These are phyloP conservation scores for Neuroscelio doddi DNA, from an alignment of 2,888 invertebrate genomes.

Conservation along the genomic window DNA sequence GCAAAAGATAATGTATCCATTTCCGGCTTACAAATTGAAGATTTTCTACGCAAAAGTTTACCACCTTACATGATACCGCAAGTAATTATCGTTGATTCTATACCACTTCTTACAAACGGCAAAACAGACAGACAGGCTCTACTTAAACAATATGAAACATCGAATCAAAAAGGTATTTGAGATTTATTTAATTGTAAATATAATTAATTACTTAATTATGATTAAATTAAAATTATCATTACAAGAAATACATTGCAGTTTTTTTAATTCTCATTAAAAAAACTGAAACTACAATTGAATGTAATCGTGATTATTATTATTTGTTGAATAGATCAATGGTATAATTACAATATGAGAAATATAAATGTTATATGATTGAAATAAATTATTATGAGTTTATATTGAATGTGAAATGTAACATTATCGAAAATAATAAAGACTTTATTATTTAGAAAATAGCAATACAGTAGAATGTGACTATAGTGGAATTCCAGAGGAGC, in stretches of 20 bases:
- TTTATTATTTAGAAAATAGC: conserved; percentile 17
- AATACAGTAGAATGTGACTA: conserved; percentile 76
- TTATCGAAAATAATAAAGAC: no score
- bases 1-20: conserved; percentile 68
- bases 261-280: neutral
- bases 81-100: conserved; percentile 81
- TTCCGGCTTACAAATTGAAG: conserved; percentile 78
- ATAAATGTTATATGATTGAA: no score
- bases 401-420: no score
- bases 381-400: no score
- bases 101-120: conserved; percentile 89
- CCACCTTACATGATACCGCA: conserved; percentile 86
- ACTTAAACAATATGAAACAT: conserved; percentile 82
- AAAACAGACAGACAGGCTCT: conserved; percentile 88
- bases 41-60: conserved; percentile 77
- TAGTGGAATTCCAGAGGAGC: conserved; percentile 76
- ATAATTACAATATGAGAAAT: no score
- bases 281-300: no score
- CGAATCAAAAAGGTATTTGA: conserved; percentile 45
- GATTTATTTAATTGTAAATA: neutral
- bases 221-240: neutral
- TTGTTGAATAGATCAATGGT: no score
- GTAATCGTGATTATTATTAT: neutral
- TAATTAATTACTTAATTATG: neutral
- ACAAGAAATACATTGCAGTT: neutral